Evolutionary conservation across 2,113 vertebrate genomes (phyloP).

Genomic region (Epinephelus lanceolatus): DNA sequence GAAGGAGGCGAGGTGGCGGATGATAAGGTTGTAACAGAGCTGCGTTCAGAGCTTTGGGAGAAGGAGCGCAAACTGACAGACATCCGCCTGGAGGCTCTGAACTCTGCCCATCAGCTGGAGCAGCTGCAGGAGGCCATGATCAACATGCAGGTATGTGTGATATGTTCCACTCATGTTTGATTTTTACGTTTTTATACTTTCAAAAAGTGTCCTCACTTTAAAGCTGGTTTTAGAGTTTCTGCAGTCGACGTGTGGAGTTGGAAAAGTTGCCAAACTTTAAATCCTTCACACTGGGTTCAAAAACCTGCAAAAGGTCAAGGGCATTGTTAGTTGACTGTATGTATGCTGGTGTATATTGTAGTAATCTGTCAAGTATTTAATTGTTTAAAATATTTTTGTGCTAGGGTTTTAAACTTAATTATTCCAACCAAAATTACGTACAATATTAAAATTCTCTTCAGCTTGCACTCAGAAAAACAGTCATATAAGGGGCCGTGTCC

Average conservation of each 20-base stretch:
- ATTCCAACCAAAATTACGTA: background rate
- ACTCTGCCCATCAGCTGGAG: constrained; percentile 95
- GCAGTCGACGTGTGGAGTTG: background rate
- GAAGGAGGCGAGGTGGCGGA: constrained; percentile 81
- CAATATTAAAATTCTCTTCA: background rate
- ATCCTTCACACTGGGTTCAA: background rate
- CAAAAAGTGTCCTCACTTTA: background rate
- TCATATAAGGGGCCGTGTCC: too few relatives aligned
- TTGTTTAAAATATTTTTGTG: background rate
- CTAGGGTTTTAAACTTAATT: background rate
- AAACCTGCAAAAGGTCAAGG: background rate
- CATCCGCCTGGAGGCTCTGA: constrained; percentile 95
- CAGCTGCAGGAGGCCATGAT: constrained; percentile 97
- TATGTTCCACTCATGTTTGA: background rate
- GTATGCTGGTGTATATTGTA: background rate
- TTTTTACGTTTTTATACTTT: background rate
- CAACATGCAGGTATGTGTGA: constrained; percentile 92
- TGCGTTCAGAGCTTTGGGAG: constrained; percentile 97
- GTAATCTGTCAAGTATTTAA: background rate
- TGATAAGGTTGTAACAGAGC: constrained; percentile 92
- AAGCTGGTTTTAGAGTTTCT: background rate
- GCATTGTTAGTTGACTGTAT: background rate
- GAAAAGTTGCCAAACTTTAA: too few relatives aligned
- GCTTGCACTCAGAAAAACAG: background rate
- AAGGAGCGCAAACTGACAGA: constrained; percentile 98